Evolutionary conservation across 2,113 vertebrate species (phyloP).

Genomic region (Barbus barbus): DNA sequence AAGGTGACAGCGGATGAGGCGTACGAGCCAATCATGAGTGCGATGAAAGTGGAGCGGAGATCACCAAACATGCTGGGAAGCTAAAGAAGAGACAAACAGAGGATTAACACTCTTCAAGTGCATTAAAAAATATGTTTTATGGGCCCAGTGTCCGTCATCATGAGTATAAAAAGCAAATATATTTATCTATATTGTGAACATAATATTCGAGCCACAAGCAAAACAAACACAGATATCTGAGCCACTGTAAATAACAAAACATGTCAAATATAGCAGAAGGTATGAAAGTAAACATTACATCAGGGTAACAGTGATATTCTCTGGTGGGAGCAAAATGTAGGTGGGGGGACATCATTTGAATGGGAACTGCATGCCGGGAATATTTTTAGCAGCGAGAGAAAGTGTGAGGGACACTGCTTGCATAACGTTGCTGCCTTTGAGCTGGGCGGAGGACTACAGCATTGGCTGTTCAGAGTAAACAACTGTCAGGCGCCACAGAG

Average conservation of each 20-base stretch:
- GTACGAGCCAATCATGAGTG: slow-evolving; percentile 98
- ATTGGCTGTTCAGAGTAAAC: slow-evolving; percentile 52
- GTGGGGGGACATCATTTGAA: no score
- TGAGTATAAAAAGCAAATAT: background rate
- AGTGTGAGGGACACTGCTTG: slow-evolving; percentile 40
- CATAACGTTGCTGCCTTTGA: slow-evolving; percentile 37
- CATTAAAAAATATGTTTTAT: no score
- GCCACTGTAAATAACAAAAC: background rate
- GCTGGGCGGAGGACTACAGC: slow-evolving; percentile 20
- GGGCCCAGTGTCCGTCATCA: no score
- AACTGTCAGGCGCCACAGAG: slow-evolving; percentile 23
- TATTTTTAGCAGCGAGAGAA: slow-evolving; percentile 18
- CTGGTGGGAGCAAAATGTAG: slow-evolving; percentile 7
- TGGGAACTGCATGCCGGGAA: background rate
- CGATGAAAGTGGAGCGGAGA: slow-evolving; percentile 95
- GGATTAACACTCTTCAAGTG: no score
- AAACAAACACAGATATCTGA: background rate
- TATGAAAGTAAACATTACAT: slow-evolving; percentile 27
- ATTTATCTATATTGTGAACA: background rate
- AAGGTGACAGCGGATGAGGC: slow-evolving; percentile 98
- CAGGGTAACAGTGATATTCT: slow-evolving; percentile 11
- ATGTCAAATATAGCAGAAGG: background rate
- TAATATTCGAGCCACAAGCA: background rate
- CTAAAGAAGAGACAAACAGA: slow-evolving; percentile 63
- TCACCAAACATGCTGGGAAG: slow-evolving; percentile 98